Conservation (phyloP, 2,888 invertebrate species). For the Schrankia costaestrigalis region DNA sequence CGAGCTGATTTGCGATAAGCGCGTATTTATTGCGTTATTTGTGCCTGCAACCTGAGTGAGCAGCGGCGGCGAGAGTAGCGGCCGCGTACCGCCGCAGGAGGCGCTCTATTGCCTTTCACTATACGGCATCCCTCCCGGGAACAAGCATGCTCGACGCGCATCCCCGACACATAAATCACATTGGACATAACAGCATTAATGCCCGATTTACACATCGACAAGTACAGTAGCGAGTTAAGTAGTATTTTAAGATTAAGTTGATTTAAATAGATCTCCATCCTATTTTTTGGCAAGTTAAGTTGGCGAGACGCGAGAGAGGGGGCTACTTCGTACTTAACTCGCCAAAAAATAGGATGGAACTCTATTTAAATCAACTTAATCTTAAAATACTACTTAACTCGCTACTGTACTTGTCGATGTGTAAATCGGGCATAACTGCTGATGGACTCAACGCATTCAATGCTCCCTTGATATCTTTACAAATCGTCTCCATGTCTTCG, state of each 20-base stretch:
- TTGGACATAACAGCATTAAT: conserved; percentile 48
- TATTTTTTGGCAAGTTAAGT: no score
- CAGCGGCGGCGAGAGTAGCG: conserved; percentile 13
- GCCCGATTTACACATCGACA: no score
- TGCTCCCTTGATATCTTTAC: conserved; percentile 35
- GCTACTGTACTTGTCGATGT: no score
- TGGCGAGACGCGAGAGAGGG: no score
- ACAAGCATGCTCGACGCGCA: conserved; percentile 45
- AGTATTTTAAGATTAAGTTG: no score
- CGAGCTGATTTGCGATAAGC: conserved; percentile 79
- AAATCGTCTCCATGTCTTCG: conserved; percentile 21
- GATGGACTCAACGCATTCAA: conserved; percentile 44
- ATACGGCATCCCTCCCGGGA: conserved; percentile 47
- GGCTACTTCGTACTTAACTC: no score
- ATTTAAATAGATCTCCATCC: no score
- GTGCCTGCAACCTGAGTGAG: conserved; percentile 54
- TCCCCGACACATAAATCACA: conserved; percentile 61
- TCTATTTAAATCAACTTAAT: no score
- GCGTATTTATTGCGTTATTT: conserved; percentile 76
- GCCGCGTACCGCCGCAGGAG: conserved; percentile 58
- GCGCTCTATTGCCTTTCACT: conserved; percentile 57
- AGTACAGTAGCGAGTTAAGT: no score
- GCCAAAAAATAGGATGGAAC: no score
- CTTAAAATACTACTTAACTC: no score
- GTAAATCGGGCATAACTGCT: no score